phyloP scores from a whole-genome alignment of 2,797 vertebrate species.

The Tragopan temminckii region DNA sequence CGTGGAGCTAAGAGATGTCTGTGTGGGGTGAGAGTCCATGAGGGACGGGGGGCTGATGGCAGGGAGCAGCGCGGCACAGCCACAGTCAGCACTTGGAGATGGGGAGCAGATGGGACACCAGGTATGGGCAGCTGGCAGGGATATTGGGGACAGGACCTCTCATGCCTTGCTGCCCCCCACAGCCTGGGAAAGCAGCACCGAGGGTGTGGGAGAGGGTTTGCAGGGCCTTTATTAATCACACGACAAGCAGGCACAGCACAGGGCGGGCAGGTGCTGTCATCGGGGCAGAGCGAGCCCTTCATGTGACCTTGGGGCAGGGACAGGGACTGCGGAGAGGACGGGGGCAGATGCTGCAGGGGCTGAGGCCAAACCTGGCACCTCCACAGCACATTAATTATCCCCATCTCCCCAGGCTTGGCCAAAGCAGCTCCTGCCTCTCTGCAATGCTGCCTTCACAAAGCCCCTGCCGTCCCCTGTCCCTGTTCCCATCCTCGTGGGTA shows the following conservation, averaged over 20 bases:
- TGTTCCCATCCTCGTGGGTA: neutral
- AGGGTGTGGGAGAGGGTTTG: neutral
- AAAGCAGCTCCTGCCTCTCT: no score
- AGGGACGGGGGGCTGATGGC: rapidly evolving
- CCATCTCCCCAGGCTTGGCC: neutral
- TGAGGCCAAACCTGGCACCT: neutral
- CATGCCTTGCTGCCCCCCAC: neutral
- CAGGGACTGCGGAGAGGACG: neutral
- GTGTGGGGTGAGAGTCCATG: neutral
- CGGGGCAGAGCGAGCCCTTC: conserved; percentile 45
- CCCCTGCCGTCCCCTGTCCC: neutral
- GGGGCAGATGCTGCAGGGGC: neutral
- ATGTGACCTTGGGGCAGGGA: conserved; percentile 28
- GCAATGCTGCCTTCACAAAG: neutral
- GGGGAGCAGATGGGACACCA: neutral
- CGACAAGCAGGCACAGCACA: neutral
- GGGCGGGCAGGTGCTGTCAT: neutral
- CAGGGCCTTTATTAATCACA: conserved; percentile 49
- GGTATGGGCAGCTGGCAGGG: neutral
- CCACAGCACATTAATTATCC: neutral
- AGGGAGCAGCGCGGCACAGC: neutral
- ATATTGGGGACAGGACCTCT: neutral
- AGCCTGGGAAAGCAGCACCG: neutral
- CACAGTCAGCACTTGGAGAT: neutral
- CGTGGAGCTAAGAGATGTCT: neutral